Percentiles rank a stretch among this genome's conserved stretches.
These are phyloP conservation scores for Mesochorus sp. DNA, from an alignment of 2,888 invertebrate genomes.

Conservation along the genomic window DNA sequence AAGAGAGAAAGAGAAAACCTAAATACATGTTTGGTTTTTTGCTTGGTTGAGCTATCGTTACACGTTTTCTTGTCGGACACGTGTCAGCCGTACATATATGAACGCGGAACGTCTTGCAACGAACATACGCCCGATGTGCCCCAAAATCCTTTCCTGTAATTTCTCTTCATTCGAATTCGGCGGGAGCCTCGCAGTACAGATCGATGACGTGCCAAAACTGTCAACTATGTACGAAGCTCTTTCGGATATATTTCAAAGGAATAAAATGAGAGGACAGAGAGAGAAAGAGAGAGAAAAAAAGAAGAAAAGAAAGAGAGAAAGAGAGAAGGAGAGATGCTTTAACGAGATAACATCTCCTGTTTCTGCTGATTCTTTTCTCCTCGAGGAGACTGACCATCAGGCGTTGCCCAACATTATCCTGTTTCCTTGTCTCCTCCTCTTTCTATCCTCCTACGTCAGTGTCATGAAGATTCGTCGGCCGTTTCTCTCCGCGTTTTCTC, in stretches of 20 bases:
- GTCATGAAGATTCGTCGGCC: slow-evolving; percentile 31
- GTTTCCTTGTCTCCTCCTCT: slow-evolving; percentile 1
- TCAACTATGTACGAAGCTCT: neutral
- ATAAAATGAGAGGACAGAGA: neutral
- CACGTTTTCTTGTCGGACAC: slow-evolving; percentile 1
- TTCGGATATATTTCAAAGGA: neutral
- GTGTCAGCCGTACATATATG: slow-evolving; percentile 21
- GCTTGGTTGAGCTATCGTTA: neutral
- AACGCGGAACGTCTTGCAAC: neutral
- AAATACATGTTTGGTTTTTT: neutral
- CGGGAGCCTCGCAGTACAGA: neutral
- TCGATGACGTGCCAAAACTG: slow-evolving; percentile 24
- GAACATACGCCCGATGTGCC: neutral
- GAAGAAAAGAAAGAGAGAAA: neutral
- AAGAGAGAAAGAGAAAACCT: neutral
- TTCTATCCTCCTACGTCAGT: neutral
- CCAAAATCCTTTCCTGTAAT: slow-evolving; percentile 11
- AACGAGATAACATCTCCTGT: slow-evolving; percentile 5
- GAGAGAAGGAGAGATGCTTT: neutral
- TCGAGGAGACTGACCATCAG: neutral
- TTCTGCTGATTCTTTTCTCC: slow-evolving; percentile 31
- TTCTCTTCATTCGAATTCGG: slow-evolving; percentile 13
- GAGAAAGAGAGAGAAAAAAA: neutral
- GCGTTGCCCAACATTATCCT: slow-evolving; percentile 11
- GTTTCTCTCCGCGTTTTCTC: slow-evolving; percentile 42